Base-by-base conservation (phyloP, 2,888 invertebrate species). In the Oscheius sp. region DNA sequence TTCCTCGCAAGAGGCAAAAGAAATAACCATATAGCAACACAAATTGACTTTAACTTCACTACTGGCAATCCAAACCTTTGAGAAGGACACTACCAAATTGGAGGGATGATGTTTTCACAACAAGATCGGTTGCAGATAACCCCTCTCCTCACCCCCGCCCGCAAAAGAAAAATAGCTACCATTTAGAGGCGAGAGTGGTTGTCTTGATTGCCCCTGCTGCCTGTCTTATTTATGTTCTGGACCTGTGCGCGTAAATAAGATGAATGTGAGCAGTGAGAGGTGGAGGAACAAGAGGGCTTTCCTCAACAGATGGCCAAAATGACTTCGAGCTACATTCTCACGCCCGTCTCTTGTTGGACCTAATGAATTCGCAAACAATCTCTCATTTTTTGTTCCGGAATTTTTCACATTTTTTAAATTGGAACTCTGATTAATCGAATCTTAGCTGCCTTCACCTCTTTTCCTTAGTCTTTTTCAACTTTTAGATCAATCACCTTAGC, bases 271-370 rank as follows among this genome's bases (percentile, higher is more conserved):
- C 12, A 4, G 3, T 17, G 17, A 42, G 17, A 42, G 15, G 5
- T n/a, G 17, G n/a, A 42, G 12, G 17, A 42, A 42, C n/a, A 42
- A 42, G 5, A 12, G 12, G 17, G 42, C 42, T 42, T 6, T 42
- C 42, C 42, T 15, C n/a, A 42, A 48, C 48, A 48, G 48, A 25
- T 48, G 48, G 48, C 23, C 23, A 48, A 48, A 48, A 48, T 48
- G 48, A 20, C n/a, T 17, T 6, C n/a, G n/a, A 12, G 42, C 42
- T 15, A 15, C 48, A 48, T 48, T 48, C 20, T 48, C 48, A 23
- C 48, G 20, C 23, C 42, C 42, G 15, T 42, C 42, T n/a, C 15
- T 12, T 17, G n/a, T 42, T 48, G 20, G 12, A 17, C 20, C 20
- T 17, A 48, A 48, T 17, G 48, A 12, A 48, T 45, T 15, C 12